Percentiles rank a stretch among this genome's conserved stretches.
phyloP scores from a whole-genome alignment of 2,113 vertebrate genomes.

The Gymnorhina tibicen region DNA sequence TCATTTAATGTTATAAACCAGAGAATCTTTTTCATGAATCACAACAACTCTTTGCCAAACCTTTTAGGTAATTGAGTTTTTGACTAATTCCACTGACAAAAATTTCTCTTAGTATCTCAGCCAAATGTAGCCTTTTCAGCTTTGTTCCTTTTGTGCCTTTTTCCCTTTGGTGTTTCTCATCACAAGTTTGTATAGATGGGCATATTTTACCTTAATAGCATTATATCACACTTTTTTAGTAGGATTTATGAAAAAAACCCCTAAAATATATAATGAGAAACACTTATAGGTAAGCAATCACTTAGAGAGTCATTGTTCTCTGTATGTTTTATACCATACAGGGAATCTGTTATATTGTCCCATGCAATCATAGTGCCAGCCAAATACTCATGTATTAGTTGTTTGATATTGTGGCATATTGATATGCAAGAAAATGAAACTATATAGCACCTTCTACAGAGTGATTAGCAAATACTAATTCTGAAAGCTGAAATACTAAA shows the following conservation, averaged over 20 bases:
- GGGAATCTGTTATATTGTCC: constrained; percentile 1
- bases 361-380: neutral
- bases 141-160: neutral
- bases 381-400: neutral
- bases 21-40: neutral
- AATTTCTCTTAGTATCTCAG: neutral
- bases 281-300: neutral
- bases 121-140: neutral
- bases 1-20: neutral
- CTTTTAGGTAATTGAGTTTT: neutral
- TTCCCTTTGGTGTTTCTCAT: neutral
- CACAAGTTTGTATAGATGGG: neutral
- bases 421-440: neutral
- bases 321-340: neutral
- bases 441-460: neutral
- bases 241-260: neutral
- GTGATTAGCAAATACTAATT: neutral
- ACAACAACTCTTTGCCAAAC: neutral
- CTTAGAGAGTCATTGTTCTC: neutral
- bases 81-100: neutral
- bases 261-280: neutral
- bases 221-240: neutral
- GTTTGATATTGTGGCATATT: neutral
- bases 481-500: neutral
- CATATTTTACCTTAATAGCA: neutral